Evolutionary conservation across 2,113 vertebrate genomes (phyloP).

Genomic region (Scortum barcoo): DNA sequence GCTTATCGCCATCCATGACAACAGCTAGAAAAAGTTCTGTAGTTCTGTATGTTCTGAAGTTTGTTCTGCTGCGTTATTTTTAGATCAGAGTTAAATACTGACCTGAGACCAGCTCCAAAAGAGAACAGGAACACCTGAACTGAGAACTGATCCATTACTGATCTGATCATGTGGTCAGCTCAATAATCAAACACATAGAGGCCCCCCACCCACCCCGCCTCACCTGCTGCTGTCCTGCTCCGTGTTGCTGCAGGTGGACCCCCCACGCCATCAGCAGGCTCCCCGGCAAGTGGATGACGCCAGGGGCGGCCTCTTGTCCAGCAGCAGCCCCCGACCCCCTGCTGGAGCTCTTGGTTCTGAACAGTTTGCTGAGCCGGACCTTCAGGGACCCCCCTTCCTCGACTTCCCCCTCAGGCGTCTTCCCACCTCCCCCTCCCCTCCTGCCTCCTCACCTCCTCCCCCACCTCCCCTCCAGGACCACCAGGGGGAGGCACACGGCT

Average conservation of each 20-base stretch:
- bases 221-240: constrained; percentile 88
- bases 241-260: constrained; percentile 80
- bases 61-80: constrained; percentile 1
- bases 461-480: constrained; percentile 57
- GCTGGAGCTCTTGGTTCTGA: constrained; percentile 90
- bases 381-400: constrained; percentile 87
- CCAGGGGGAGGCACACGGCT: constrained; percentile 54
- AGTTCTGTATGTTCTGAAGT: constrained; percentile 1
- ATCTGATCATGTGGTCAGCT: too few species aligned
- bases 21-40: background rate
- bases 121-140: background rate
- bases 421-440: constrained; percentile 55
- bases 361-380: constrained; percentile 90
- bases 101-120: background rate
- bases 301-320: constrained; percentile 83
- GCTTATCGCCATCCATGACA: constrained; percentile 27
- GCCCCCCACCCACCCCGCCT: background rate
- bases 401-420: constrained; percentile 73
- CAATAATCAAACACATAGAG: too few species aligned
- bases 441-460: constrained; percentile 2
- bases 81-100: background rate
- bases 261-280: constrained; percentile 89
- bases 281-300: constrained; percentile 87
- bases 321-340: constrained; percentile 78
- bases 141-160: too few species aligned